Base-by-base conservation (phyloP, 2,888 invertebrate genomes). In the Erynnis tages region DNA sequence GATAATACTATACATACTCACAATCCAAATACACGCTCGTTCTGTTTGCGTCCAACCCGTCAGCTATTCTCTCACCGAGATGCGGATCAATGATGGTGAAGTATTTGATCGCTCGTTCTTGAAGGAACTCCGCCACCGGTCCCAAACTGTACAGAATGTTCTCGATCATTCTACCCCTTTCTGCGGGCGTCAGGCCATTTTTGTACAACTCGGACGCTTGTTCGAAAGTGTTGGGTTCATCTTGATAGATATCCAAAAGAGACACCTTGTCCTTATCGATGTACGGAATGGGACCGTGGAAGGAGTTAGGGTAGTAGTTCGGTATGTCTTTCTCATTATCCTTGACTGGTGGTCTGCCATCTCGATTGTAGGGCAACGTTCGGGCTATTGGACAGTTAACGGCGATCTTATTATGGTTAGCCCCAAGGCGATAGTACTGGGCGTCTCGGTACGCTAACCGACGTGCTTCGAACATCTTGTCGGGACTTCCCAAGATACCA, bases 301-400 rank as follows among this genome's bases (percentile, higher is more conserved):
- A 98, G 57, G 96, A 96, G 85, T 98, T 98, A 0, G 98, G 98
- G 82, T 91, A 96, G 73, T 97, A 98, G 79, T 97, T 97, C 0
- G 98, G 97, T 0, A 94, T 94, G 10, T 94, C 94, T 13, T 91
- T 92, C 76, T 95, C 95, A 72, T 96, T 97, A 62, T 93, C 91
- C 17, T 90, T 83, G 11, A 92, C 88, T 27, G 92, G 91, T 89
- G 93, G 93, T 4, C 91, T 86, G 0, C 97, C 98, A 74, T 97
- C 97, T 14, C 97, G 91, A 78, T 96, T 95, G 71, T 95, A 97
- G 71, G 96, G 94, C 46, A 81, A 80, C 46, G 79, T 82, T 8
- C 86, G 87, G 63, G 91, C 81, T 80, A 93, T 94, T 0, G 98
- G 97, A 77, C 97, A 97, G 79, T 98, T 98, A 19, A 98, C 96